Conservation (phyloP, 2,888 invertebrate species). For the Diploptera punctata region DNA sequence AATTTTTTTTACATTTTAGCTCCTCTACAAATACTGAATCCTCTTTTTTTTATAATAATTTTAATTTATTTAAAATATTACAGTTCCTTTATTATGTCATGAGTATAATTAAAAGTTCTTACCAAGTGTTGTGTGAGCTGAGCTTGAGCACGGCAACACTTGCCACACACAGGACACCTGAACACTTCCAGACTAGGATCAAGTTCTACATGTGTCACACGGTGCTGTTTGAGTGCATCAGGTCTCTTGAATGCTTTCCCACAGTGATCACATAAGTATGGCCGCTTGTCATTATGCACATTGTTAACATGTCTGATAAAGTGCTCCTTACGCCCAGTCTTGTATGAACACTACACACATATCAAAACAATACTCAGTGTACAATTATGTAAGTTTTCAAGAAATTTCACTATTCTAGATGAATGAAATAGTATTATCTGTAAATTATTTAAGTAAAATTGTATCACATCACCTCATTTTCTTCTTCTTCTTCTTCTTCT, state of each 20-base stretch:
- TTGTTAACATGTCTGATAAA: conserved; percentile 54
- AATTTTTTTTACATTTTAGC: too few species aligned
- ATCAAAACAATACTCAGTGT: background rate
- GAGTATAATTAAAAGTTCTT: too few species aligned
- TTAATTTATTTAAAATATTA: too few species aligned
- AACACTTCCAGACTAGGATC: conserved; percentile 40
- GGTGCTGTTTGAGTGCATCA: conserved; percentile 58
- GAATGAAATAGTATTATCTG: too few species aligned
- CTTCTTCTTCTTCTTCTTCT: too few species aligned
- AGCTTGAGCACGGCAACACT: conserved; percentile 53
- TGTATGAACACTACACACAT: conserved; percentile 50
- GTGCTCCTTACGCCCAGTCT: conserved; percentile 53
- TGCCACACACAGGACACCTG: conserved; percentile 50
- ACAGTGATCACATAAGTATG: conserved; percentile 60
- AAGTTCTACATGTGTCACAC: conserved; percentile 52
- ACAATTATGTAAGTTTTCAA: too few species aligned
- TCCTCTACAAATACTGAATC: too few species aligned
- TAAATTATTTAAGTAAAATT: too few species aligned
- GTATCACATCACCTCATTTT: too few species aligned
- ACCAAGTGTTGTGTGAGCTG: conserved; percentile 47
- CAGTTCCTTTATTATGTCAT: too few species aligned
- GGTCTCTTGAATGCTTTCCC: conserved; percentile 60
- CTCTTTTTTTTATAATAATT: too few species aligned
- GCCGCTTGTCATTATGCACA: conserved; percentile 59
- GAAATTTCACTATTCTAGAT: too few species aligned